Evolutionary conservation across 2,797 vertebrate genomes (phyloP).

Genomic region (Ceryle rudis): DNA sequence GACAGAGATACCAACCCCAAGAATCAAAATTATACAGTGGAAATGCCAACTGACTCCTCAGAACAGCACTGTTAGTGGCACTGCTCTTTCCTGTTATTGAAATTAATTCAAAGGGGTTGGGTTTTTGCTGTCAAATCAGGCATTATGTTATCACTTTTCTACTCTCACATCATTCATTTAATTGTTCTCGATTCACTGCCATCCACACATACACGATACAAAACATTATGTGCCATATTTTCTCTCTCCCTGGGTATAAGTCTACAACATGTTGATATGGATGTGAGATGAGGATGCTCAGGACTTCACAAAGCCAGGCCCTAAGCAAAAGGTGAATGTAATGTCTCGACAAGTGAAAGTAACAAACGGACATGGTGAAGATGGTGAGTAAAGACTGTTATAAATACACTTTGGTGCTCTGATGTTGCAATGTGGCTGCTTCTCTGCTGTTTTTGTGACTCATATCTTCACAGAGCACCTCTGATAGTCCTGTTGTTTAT

Average conservation of each 20-base stretch:
- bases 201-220: rapidly evolving
- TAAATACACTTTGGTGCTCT: neutral
- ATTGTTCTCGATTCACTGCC: neutral
- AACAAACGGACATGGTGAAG: neutral
- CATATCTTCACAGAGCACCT: neutral
- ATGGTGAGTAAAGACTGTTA: neutral
- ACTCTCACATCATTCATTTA: neutral
- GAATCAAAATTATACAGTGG: neutral
- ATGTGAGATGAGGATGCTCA: neutral
- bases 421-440: neutral
- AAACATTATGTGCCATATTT: rapidly evolving
- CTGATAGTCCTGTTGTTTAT: neutral
- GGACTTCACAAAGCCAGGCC: neutral
- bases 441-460: neutral
- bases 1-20: neutral
- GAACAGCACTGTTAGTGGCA: neutral
- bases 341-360: neutral
- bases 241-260: neutral
- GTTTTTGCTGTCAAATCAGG: neutral
- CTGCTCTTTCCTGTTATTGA: neutral
- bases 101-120: neutral
- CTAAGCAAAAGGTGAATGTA: neutral
- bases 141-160: neutral
- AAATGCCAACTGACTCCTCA: neutral
- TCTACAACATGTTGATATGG: neutral